Conservation (phyloP, 2,888 invertebrate species). For the Philaethria dido region DNA sequence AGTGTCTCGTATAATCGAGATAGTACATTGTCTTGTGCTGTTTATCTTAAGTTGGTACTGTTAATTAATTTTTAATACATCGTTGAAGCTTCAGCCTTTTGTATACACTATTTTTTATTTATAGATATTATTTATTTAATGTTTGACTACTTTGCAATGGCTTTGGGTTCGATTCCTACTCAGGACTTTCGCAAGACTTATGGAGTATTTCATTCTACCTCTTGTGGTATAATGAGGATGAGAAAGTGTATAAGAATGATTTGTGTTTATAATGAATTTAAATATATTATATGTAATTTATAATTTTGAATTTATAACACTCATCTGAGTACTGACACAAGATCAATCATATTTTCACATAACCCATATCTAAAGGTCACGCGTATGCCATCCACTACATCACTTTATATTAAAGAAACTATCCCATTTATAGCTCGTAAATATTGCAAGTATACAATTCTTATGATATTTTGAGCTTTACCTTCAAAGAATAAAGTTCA, state of each 20-base stretch:
- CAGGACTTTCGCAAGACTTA: no score
- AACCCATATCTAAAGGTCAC: slow-evolving; percentile 79
- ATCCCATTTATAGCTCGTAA: slow-evolving; percentile 53
- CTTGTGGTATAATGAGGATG: no score
- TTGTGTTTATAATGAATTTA: no score
- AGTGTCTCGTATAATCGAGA: slow-evolving; percentile 47
- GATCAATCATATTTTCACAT: slow-evolving; percentile 81
- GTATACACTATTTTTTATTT: background rate
- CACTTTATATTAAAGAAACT: slow-evolving; percentile 69
- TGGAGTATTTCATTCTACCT: no score
- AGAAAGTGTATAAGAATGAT: no score
- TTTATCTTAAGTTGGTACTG: slow-evolving; percentile 36
- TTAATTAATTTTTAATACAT: slow-evolving; percentile 36
- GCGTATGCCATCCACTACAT: slow-evolving; percentile 76
- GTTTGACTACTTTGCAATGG: no score
- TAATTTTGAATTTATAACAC: slow-evolving; percentile 18
- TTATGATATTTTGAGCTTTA: slow-evolving; percentile 49
- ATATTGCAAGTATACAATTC: slow-evolving; percentile 43
- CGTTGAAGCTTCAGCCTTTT: background rate
- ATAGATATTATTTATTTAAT: no score
- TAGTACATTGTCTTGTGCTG: slow-evolving; percentile 38
- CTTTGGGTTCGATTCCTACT: no score
- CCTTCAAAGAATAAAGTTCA: slow-evolving; percentile 44
- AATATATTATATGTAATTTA: background rate
- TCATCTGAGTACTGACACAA: slow-evolving; percentile 33